Evolutionary conservation across 2,113 vertebrate species (phyloP).

Genomic region (Pelmatolapia mariae): DNA sequence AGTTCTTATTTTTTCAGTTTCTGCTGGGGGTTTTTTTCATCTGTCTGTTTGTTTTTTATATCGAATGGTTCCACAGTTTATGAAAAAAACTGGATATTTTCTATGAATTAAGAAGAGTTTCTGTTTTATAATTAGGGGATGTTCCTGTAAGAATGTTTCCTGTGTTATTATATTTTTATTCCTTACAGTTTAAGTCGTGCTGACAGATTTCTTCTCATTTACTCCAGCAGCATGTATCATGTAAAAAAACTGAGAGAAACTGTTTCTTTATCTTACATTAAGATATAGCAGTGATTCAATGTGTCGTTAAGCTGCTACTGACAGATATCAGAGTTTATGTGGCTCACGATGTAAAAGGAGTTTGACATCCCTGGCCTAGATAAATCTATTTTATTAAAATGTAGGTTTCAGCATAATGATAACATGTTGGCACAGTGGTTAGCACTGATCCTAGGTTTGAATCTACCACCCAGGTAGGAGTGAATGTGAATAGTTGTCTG

Average conservation of each 20-base stretch:
- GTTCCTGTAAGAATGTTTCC: background rate
- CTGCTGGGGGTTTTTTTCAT: rapidly evolving
- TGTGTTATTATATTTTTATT: background rate
- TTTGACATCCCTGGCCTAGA: background rate
- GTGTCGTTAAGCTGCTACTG: background rate
- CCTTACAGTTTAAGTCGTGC: background rate
- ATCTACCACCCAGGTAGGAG: rapidly evolving
- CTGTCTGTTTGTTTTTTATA: background rate
- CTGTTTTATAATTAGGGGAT: background rate
- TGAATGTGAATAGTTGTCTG: background rate
- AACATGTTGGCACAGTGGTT: background rate
- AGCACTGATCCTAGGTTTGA: background rate
- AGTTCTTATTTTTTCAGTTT: background rate
- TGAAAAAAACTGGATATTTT: background rate
- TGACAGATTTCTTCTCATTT: rapidly evolving
- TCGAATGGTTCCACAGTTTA: background rate
- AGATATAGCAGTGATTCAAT: background rate
- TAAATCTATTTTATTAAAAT: background rate
- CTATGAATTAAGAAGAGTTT: background rate
- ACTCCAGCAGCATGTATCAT: rapidly evolving
- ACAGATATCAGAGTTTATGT: background rate
- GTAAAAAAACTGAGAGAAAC: background rate
- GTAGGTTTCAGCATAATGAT: background rate
- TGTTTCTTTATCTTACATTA: background rate
- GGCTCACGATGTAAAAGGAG: background rate